Base-by-base conservation (phyloP, 23 tunicate species). In the Botrylloides violaceus region DNA sequence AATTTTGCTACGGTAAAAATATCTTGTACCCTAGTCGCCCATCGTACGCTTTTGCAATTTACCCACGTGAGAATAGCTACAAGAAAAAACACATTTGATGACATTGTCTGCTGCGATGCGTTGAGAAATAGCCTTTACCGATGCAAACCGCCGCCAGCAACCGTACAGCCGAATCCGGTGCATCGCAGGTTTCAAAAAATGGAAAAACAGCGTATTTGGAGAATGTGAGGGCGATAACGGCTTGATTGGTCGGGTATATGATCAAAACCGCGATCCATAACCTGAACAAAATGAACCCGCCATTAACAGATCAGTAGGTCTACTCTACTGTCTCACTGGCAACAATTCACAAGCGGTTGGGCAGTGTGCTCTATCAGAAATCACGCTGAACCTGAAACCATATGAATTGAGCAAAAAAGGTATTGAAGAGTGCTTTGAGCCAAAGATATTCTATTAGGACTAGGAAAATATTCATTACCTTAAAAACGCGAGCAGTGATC, bases 171-270 rank as follows among this genome's bases (percentile, higher is more conserved):
- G 79, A 49, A 63, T 79, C 86, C 1, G 97, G 97, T 23, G 97
- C 76, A 1, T 58, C 83, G 36, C 97, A 90, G 4, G 78, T 75
- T 73, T 79, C 82, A 73, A 90, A 90, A 35, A 90, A 73, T 29
- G 97, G 97, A 64, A 78, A 90, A 9, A 79, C 75, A 22, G 81
- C 72, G 70, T 90, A 90, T 43, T 83, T 90, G 0, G 97, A 77
- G 33, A 90, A 90, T 1, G 97, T 90, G 23, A 90, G 66, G n/a
- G 97, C 97, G 4, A 90, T 90, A 0, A 90, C 62, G 37, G 97
- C 97, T 71, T 90, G 97, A 60, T 90, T 90, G 64, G 97, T 90
- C 24, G 97, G 97, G 61, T 90, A 90, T 27, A 90, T 90, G 53
- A 90, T 90, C 24, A 90, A 65, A 27, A 90, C 78, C 23, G 97